Percentiles rank a stretch among this genome's conserved stretches.
These are phyloP conservation scores for Jaculus jaculus DNA, from an alignment of 2,113 vertebrate species.

Conservation along the genomic window DNA sequence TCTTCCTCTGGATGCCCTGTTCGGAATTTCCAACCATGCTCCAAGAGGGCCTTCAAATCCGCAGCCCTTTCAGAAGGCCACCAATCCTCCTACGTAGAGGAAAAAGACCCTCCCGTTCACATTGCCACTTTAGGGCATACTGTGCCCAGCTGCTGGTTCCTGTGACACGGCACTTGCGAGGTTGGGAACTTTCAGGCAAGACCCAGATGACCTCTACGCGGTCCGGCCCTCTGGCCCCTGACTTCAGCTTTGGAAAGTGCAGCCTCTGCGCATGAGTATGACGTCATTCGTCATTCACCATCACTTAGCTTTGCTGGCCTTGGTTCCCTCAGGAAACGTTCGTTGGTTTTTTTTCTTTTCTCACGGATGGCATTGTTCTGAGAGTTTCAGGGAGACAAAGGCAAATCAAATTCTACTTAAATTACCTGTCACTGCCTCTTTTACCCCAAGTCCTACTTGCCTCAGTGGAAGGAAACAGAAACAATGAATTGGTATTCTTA, in stretches of 20 bases:
- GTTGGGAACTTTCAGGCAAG: not conserved
- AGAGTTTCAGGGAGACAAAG: slow-evolving; percentile 31
- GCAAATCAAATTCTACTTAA: slow-evolving; percentile 30
- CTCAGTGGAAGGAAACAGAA: slow-evolving; percentile 34
- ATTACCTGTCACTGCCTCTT: not conserved
- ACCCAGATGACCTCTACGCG: not conserved
- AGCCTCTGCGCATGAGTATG: too few species aligned
- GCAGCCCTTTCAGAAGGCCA: not conserved
- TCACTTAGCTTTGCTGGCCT: too few species aligned
- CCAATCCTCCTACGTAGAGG: not conserved
- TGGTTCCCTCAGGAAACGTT: too few species aligned
- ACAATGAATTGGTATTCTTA: slow-evolving; percentile 13
- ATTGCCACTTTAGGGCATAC: not conserved
- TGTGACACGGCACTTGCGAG: not conserved
- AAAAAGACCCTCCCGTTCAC: not conserved
- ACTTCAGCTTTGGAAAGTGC: too few species aligned
- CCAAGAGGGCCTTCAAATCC: not conserved
- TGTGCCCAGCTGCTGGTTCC: not conserved
- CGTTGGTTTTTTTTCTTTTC: too few species aligned
- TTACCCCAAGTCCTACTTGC: not conserved
- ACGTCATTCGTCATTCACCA: too few species aligned
- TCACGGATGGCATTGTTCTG: not conserved
- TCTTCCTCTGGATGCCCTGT: not conserved
- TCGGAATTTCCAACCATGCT: not conserved
- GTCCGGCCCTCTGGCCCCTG: not conserved